A percentile compares a stretch with the other conserved stretches of the same genome.
Conservation (phyloP, 2,113 vertebrate species). For the Psilopsiagon aurifrons region DNA sequence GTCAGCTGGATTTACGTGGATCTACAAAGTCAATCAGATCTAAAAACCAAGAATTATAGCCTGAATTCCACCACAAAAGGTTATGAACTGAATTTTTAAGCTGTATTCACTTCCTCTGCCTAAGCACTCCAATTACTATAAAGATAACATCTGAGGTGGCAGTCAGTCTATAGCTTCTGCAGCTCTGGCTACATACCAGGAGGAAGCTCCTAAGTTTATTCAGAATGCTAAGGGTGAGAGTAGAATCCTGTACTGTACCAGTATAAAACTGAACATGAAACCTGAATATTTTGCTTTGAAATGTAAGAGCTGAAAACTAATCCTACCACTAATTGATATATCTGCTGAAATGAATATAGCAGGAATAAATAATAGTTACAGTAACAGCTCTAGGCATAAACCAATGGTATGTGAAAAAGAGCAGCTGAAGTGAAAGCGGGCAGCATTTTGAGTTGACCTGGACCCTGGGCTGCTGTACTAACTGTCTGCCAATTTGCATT, state of each 20-base stretch:
- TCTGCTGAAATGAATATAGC: neutral
- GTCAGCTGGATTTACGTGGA: neutral
- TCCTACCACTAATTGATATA: neutral
- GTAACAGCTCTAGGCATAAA: neutral
- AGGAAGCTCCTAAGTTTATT: neutral
- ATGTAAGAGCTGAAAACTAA: neutral
- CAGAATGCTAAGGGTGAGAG: neutral
- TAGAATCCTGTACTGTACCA: neutral
- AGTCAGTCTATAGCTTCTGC: neutral
- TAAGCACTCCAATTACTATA: neutral
- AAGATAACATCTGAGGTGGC: neutral
- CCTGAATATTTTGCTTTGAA: neutral
- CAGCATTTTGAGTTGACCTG: neutral
- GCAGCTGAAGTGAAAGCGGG: neutral
- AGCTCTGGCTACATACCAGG: neutral
- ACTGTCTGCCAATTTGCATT: neutral
- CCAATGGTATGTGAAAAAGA: neutral
- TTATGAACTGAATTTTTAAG: constrained; percentile 3
- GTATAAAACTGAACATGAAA: neutral
- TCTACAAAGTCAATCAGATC: constrained; percentile 13
- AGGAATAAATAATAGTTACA: neutral
- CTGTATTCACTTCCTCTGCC: neutral
- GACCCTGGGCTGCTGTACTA: neutral
- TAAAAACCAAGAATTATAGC: constrained; percentile 29
- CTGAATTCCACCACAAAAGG: neutral